These are phyloP conservation scores for Irena cyanogastra DNA, from an alignment of 2,113 vertebrate species.

Conservation along the genomic window DNA sequence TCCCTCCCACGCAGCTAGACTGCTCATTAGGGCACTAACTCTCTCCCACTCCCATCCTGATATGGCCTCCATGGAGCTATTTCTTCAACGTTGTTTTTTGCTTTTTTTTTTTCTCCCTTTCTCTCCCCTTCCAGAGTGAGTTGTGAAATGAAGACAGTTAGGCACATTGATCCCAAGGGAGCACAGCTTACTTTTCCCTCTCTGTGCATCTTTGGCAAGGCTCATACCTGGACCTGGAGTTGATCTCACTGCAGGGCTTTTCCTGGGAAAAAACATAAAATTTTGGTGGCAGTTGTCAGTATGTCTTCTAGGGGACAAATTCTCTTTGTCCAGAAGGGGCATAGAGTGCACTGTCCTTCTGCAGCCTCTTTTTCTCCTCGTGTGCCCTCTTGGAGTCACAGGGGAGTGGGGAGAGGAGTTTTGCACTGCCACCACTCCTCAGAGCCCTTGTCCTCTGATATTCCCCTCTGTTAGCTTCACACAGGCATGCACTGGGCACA, in stretches of 20 bases:
- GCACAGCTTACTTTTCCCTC: not conserved
- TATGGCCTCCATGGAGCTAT: constrained; percentile 52
- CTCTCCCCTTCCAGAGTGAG: not conserved
- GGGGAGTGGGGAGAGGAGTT: not conserved
- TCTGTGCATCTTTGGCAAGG: not conserved
- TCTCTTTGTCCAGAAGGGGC: not conserved
- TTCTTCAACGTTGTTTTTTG: constrained; percentile 26
- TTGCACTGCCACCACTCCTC: not conserved
- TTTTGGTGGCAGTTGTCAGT: too few species aligned
- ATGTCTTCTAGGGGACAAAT: not conserved
- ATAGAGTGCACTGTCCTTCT: not conserved
- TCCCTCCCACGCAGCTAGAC: constrained; percentile 59
- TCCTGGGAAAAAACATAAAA: not conserved
- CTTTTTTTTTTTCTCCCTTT: not conserved
- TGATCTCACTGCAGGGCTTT: not conserved
- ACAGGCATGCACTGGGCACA: not conserved
- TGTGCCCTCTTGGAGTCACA: not conserved
- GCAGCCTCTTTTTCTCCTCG: not conserved
- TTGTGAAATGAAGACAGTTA: constrained; percentile 43
- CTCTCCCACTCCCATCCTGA: constrained; percentile 64
- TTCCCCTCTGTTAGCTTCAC: not conserved
- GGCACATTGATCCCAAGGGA: not conserved
- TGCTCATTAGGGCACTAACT: constrained; percentile 65
- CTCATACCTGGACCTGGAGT: not conserved
- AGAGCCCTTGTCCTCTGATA: not conserved